phyloP scores from a whole-genome alignment of 2,797 vertebrate genomes.

The Pteronotus mesoamericanus region DNA sequence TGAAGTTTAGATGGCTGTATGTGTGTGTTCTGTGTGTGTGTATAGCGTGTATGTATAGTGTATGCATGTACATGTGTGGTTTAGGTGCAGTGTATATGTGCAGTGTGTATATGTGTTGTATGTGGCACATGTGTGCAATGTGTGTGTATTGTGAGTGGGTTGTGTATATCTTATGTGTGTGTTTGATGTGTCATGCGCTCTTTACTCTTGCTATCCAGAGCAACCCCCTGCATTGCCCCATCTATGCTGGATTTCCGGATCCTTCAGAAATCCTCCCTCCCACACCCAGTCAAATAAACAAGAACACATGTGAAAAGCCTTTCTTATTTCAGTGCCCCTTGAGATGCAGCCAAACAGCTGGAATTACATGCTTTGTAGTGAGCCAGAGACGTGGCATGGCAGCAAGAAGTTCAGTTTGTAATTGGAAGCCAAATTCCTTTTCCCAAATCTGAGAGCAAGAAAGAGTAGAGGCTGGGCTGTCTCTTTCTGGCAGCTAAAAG shows the following conservation, averaged over 20 bases:
- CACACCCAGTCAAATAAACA: slow-evolving; percentile 63
- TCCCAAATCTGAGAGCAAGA: background rate
- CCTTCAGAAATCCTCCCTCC: slow-evolving; percentile 26
- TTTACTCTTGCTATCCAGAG: background rate
- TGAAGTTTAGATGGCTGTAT: background rate
- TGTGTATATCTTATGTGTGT: background rate
- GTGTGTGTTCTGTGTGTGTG: background rate
- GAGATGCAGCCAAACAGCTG: slow-evolving; percentile 44
- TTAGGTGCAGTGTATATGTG: no score
- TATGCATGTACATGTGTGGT: no score
- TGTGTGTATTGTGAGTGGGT: background rate
- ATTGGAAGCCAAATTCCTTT: slow-evolving; percentile 39
- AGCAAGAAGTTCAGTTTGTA: slow-evolving; percentile 13
- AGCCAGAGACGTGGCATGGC: background rate
- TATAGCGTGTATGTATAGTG: background rate
- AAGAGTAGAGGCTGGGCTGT: background rate
- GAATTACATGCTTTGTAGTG: slow-evolving; percentile 19
- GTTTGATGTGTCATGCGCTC: background rate
- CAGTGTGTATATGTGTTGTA: background rate
- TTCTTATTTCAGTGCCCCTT: slow-evolving; percentile 36
- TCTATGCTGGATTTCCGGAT: background rate
- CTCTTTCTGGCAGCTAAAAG: background rate
- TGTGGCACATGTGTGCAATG: background rate
- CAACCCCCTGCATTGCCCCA: background rate
- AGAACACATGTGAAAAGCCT: slow-evolving; percentile 62